Percentiles rank a stretch among this genome's conserved stretches.
Conservation (phyloP, 1,140 invertebrate species). For the Meloidogyne chitwoodi region DNA sequence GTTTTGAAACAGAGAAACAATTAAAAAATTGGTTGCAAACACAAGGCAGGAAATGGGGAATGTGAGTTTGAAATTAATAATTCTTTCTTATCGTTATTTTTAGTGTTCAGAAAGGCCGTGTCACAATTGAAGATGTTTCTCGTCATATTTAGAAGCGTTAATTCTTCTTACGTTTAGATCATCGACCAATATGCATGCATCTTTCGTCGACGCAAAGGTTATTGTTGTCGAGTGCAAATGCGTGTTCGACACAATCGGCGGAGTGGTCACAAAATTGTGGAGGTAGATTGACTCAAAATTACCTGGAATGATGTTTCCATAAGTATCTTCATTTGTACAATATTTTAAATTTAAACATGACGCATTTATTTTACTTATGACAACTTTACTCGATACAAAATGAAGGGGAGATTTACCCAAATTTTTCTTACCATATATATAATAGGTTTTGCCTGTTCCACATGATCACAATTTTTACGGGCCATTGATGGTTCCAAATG, state of each 20-base stretch:
- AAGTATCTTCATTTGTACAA: too few species aligned
- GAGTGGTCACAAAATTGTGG: slow-evolving; percentile 12
- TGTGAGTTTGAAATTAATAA: slow-evolving; percentile 2
- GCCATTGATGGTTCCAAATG: not conserved
- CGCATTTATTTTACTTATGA: too few species aligned
- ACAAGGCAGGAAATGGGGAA: slow-evolving; percentile 7
- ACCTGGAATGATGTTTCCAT: too few species aligned
- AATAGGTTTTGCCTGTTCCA: not conserved
- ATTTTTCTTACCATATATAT: too few species aligned
- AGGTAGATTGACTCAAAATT: slow-evolving; percentile 5
- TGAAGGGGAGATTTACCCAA: too few species aligned
- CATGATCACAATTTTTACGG: slow-evolving; percentile 18
- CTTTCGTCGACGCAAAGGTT: slow-evolving; percentile 4
- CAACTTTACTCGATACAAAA: too few species aligned
- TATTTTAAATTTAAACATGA: too few species aligned
- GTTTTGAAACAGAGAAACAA: slow-evolving; percentile 8
- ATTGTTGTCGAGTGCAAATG: slow-evolving; percentile 15
- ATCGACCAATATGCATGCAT: slow-evolving; percentile 16
- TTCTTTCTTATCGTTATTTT: not conserved
- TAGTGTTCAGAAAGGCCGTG: slow-evolving; percentile 4
- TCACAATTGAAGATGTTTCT: slow-evolving; percentile 17
- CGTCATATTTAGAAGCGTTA: not conserved
- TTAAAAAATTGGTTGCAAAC: slow-evolving; percentile 4
- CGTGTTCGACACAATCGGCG: slow-evolving; percentile 17
- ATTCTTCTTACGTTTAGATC: not conserved